Evolutionary conservation across 2,888 invertebrate genomes (phyloP).

Genomic region (Ptychoptera contaminata): DNA sequence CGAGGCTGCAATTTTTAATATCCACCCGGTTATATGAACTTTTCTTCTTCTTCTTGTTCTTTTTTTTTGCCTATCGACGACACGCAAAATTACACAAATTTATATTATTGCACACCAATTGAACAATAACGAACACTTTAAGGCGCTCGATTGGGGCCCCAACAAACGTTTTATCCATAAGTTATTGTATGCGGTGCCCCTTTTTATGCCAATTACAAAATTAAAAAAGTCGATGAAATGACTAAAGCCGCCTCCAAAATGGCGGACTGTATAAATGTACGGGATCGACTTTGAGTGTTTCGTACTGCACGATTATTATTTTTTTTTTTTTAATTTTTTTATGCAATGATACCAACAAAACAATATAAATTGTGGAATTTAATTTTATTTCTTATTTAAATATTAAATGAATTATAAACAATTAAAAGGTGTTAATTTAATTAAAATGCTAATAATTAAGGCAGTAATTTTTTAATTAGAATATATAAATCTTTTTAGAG

Average conservation of each 20-base stretch:
- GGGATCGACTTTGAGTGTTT: too few species aligned
- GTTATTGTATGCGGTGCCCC: conserved; percentile 17
- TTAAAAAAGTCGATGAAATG: conserved; percentile 16
- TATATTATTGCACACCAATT: neutral
- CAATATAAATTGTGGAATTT: too few species aligned
- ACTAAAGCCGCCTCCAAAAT: conserved; percentile 19
- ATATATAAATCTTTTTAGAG: too few species aligned
- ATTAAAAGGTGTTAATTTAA: too few species aligned
- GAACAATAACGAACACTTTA: conserved; percentile 2
- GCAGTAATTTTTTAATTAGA: too few species aligned
- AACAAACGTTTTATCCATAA: conserved; percentile 17
- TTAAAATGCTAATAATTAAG: too few species aligned
- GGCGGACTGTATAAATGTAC: conserved; percentile 11
- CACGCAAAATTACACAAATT: neutral
- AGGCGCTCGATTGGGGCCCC: conserved; percentile 16
- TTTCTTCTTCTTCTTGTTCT: conserved; percentile 7
- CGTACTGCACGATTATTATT: too few species aligned
- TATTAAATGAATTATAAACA: too few species aligned
- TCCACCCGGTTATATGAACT: too few species aligned
- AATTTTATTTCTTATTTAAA: too few species aligned
- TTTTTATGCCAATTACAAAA: conserved; percentile 13
- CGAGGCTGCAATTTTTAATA: conserved; percentile 21
- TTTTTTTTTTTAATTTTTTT: too few species aligned
- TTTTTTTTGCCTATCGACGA: conserved; percentile 4
- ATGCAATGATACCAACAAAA: too few species aligned